Evolutionary conservation across 2,797 vertebrate genomes (phyloP), one percentile per base, ranked within the genome.

Genomic region (Florisuga fusca): DNA sequence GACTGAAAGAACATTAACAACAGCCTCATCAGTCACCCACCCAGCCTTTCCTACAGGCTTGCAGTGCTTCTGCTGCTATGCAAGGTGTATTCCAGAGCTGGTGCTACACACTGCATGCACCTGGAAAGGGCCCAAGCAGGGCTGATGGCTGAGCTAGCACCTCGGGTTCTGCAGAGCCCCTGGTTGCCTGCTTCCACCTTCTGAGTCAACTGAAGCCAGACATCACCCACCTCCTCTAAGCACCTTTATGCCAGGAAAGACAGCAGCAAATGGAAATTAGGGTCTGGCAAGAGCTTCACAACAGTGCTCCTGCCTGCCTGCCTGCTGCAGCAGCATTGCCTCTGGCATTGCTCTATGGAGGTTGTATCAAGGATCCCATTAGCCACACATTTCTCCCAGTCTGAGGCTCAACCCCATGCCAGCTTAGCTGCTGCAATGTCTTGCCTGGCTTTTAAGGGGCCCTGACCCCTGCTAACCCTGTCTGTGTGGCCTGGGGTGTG

Each of bases 151-250:
- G 2, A 81, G 57, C 38, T 83, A 82, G 55, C 33, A 50, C 27
- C 31, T 61, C 45, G 26, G 69, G 73, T 2, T 0, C n/a, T 50
- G 74, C 4, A 0, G 2, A 36, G 10, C 63, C 36, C 3, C 2
- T 12, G 54, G 20, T 55, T 76, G 50, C 25, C 36, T 62, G 38
- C 48, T 92, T 89, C 78, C 41, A 66, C 71, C 27, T 41, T n/a
- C n/a, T 33, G 14, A 89, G 34, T 59, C 64, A 61, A 48, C 18
- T 54, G n/a, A 78, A 43, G 45, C 51, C 46, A 74, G 59, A 46
- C 63, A 53, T 53, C 36, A 63, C 29, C 19, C 38, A 68, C 51
- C n/a, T 64, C 29, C 57, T 68, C 54, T 1, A 0, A 33, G 23
- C 29, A 50, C 63, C n/a, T 82, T 23, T 34, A 23, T 63, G 61